These are phyloP conservation scores for Diplodus puntazzo DNA, from an alignment of 2,797 vertebrate species.

Conservation along the genomic window DNA sequence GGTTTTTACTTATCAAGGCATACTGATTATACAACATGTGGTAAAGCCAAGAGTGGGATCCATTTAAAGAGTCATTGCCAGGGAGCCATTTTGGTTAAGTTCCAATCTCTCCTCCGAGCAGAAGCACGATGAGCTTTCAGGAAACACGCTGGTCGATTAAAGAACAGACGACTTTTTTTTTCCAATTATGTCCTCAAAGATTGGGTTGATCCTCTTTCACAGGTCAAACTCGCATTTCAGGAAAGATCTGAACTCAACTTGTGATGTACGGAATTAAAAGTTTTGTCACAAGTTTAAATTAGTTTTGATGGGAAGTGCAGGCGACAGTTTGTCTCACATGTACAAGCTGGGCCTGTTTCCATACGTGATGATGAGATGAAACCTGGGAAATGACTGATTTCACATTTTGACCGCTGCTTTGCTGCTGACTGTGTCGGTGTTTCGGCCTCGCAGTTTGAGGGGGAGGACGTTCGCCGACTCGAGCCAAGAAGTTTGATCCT, in stretches of 20 bases:
- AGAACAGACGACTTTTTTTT: not conserved
- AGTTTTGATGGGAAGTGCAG: no score
- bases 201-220: not conserved
- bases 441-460: not conserved
- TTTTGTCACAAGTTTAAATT: no score
- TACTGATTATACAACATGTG: not conserved
- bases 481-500: not conserved
- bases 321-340: not conserved
- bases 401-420: not conserved
- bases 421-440: not conserved
- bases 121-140: not conserved
- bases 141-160: not conserved
- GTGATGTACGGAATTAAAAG: no score
- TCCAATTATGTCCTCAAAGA: not conserved
- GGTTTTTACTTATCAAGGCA: constrained; percentile 8
- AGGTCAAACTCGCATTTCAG: not conserved
- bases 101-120: not conserved
- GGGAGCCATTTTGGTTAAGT: not conserved
- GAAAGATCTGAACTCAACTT: no score
- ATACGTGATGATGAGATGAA: not conserved
- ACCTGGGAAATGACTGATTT: not conserved
- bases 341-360: not conserved
- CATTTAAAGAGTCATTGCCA: not conserved
- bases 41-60: not conserved
- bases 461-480: not conserved